Evolutionary conservation across 2,888 invertebrate species (phyloP), one percentile per base, ranked within the genome.

Genomic region (Conus canariensis): DNA sequence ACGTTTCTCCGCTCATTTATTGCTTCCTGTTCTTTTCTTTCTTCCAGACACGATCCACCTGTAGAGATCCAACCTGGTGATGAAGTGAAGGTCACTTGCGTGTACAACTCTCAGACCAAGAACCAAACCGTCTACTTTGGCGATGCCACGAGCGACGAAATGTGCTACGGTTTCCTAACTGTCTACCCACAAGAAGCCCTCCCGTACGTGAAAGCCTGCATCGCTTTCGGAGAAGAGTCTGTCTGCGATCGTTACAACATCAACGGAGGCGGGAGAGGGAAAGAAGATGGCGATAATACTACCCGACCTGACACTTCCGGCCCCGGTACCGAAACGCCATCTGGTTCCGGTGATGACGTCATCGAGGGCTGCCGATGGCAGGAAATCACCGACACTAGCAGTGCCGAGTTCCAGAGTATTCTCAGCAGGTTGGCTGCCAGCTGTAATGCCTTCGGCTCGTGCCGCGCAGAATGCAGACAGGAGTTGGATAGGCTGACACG

Each of bases 101-200:
- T 82, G 14, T 93, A 88, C 90, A 74, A 88, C 59, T 91, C 93
- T 5, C 67, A 60, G 14, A 89, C 87, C 70, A 89, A 90, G 67
- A 88, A 88, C 22, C 80, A 89, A 14, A 92, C 90, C 1, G 93
- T 93, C 0, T 91, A 91, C 45, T 93, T 87, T 30, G 95, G 95
- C 2, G 92, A 93, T 9, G 93, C 89, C 0, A 94, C 94, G 6
- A 90, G 89, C 22, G 94, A 94, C 45, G 94, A 95, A 91, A 95
- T 95, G 95, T 95, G 95, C 87, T 93, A 87, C 80, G 93, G 92
- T 2, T 94, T 94, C 91, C 12, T 95, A 16, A 92, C 92, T 30
- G 92, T 93, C 86, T 94, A 94, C 90, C 94, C 94, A 0, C 14
- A 14, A 5, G 88, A 86, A 30, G 88, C 90, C 19, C 30, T 87